Conservation (phyloP, 2,888 invertebrate species). For the Beris chalybata region DNA sequence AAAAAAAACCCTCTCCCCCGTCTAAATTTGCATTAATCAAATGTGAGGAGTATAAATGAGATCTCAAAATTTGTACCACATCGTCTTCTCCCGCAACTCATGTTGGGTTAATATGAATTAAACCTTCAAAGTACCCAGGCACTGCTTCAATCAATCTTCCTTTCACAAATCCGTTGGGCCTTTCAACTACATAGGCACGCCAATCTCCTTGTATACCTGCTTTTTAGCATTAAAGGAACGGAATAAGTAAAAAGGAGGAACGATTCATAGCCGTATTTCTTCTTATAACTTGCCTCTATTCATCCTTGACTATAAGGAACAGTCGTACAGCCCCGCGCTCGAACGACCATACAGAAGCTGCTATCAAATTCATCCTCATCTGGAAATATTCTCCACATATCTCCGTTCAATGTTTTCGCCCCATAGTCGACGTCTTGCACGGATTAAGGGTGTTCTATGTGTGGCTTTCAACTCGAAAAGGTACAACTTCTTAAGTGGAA, state of each 20-base stretch:
- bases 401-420: no score
- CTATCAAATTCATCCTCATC: no score
- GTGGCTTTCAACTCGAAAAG: no score
- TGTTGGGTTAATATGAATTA: conserved; percentile 29
- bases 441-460: neutral
- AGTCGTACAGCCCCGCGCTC: no score
- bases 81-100: conserved; percentile 10
- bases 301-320: no score
- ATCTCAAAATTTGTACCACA: conserved; percentile 20
- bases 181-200: conserved; percentile 21
- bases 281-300: neutral
- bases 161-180: conserved; percentile 32
- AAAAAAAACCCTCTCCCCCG: conserved; percentile 26
- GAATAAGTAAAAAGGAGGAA: conserved; percentile 12
- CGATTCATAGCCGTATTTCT: conserved; percentile 26
- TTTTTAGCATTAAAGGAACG: conserved; percentile 14
- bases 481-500: no score
- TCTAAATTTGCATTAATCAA: conserved; percentile 33
- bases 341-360: no score
- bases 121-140: conserved; percentile 14
- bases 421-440: neutral
- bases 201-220: conserved; percentile 21
- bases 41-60: conserved; percentile 31
- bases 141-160: conserved; percentile 30
- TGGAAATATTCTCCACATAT: no score